Base-by-base conservation (phyloP, 2,888 invertebrate species). In the Parnassius mnemosyne region DNA sequence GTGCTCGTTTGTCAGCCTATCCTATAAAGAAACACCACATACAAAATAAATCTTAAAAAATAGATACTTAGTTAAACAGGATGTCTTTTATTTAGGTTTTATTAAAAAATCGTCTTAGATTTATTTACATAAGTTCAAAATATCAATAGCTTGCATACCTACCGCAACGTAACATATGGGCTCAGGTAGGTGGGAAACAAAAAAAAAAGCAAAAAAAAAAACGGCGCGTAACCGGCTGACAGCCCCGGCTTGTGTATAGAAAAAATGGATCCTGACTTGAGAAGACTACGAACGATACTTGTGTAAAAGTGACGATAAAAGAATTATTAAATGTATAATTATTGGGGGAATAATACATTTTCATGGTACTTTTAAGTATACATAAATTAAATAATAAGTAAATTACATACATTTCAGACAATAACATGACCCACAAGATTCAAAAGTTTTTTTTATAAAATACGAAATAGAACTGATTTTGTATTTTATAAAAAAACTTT, bases 201-300 rank as follows among this genome's bases (percentile, higher is more conserved):
- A 72, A 70, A 67, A n/a, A 70, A 65, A 53, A 52, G 59, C 52
- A 71, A 69, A 73, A 71, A 71, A 72, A 71, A 71, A 71, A 72
- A 71, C 61, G 50, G 63, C 63, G 50, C 61, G 67, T 59, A 68
- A 67, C 66, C 70, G 68, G 64, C 68, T 67, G 71, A 65, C 69
- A 64, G 57, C n/a, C 13, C 34, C 50, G 49, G 41, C 43, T 49
- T 47, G 20, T 13, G 41, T 41, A 43, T 11, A 41, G 52, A 61
- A 61, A 61, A 61, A 60, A 60, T 12, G 53, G 34, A 50, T 12
- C 51, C 34, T 12, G 46, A 55, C 60, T 50, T 34, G 44, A 34
- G 41, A 54, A 46, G 16, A 50, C 34, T 13, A 34, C 47, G 46
- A 53, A 13, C 51, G 25, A 44, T 16, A 41, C 60, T 42, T 54